A percentile compares a stretch with the other conserved stretches of the same genome.
phyloP scores from a whole-genome alignment of 1,140 invertebrate species.

The Penaeus chinensis region DNA sequence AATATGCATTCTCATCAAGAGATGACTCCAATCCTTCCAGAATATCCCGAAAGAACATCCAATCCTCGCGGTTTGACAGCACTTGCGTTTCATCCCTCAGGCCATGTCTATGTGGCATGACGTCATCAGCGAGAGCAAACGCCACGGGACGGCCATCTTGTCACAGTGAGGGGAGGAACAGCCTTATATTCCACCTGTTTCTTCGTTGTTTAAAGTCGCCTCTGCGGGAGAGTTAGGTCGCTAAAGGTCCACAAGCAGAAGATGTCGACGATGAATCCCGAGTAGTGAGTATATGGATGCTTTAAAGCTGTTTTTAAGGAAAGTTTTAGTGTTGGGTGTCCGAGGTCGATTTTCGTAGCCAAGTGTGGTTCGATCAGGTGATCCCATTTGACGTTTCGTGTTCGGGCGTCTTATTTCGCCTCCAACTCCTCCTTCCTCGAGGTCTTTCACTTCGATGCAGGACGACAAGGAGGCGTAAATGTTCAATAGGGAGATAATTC shows the following conservation, averaged over 20 bases:
- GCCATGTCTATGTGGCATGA: slow-evolving; percentile 59
- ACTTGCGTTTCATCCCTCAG: slow-evolving; percentile 32
- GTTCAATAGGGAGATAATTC: neutral
- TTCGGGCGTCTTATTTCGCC: neutral
- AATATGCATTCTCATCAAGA: too few species aligned
- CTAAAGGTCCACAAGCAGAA: slow-evolving; percentile 25
- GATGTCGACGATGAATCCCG: slow-evolving; percentile 59
- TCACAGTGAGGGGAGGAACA: slow-evolving; percentile 43
- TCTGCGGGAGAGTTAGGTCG: neutral
- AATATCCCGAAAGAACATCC: too few species aligned
- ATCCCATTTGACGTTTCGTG: slow-evolving; percentile 46
- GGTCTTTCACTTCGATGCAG: too few species aligned
- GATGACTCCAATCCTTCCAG: too few species aligned
- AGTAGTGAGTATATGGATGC: slow-evolving; percentile 40
- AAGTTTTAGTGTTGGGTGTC: neutral
- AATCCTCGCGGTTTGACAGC: neutral
- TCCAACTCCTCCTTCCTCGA: neutral
- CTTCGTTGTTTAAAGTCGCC: neutral
- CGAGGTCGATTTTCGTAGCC: slow-evolving; percentile 46
- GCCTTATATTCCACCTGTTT: slow-evolving; percentile 25
- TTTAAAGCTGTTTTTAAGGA: neutral
- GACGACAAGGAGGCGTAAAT: too few species aligned
- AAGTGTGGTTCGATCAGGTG: slow-evolving; percentile 48
- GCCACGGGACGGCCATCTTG: slow-evolving; percentile 59
- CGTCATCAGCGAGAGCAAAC: slow-evolving; percentile 50